Conservation (phyloP, 1,140 invertebrate genomes). For the Pogonus chalceus region DNA sequence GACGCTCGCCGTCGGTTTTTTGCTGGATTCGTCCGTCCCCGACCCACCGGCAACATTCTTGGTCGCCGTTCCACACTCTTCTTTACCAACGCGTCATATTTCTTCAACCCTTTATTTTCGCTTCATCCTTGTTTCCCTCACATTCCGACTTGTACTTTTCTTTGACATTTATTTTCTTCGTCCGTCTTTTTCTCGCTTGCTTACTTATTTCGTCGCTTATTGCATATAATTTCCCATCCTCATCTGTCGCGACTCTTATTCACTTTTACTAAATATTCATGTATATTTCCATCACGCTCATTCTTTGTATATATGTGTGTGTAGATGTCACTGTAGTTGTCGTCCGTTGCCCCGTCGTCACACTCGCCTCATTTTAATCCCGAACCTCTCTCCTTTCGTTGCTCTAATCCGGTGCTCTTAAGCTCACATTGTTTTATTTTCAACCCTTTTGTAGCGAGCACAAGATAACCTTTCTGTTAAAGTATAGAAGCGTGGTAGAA, state of each 20-base stretch:
- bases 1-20: conserved; percentile 34
- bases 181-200: conserved; percentile 6
- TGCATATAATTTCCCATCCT: conserved; percentile 3
- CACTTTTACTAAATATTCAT: not conserved
- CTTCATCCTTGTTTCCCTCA: conserved; percentile 1
- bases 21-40: not conserved
- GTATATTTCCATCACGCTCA: not conserved
- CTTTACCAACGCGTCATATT: not conserved
- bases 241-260: conserved; percentile 9
- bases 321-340: not conserved
- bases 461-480: conserved; percentile 17
- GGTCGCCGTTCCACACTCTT: not conserved
- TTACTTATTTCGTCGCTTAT: conserved; percentile 9
- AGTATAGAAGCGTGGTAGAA: conserved; percentile 11
- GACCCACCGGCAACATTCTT: not conserved
- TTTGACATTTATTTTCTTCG: conserved; percentile 7
- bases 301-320: conserved; percentile 2
- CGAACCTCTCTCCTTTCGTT: conserved; percentile 23
- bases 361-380: conserved; percentile 17
- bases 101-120: conserved; percentile 12
- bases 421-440: conserved; percentile 16
- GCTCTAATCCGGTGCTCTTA: conserved; percentile 24
- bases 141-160: conserved; percentile 7
- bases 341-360: conserved; percentile 8
- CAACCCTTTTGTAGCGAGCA: conserved; percentile 14